Evolutionary conservation across 1,140 invertebrate species (phyloP), one percentile per base, ranked within the genome.

Genomic region (Lamellibrachia luymesi): DNA sequence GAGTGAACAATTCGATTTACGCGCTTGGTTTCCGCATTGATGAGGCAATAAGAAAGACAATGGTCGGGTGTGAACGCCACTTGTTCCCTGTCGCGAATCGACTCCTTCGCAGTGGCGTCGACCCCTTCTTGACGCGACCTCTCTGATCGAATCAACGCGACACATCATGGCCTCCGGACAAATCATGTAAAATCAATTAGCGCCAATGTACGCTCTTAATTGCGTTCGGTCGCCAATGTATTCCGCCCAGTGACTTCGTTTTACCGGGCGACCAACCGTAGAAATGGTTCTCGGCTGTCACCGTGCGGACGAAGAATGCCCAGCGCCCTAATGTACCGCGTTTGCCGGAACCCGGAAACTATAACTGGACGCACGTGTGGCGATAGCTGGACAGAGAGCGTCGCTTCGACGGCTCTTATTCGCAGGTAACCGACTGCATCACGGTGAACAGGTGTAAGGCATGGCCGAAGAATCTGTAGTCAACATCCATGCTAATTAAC

Each of bases 111-210:
- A 6, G 13, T 56, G 52, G 52, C 52, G 52, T 6, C 52, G 52
- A 56, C 64, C 64, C 2, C 25, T 2, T 80, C 64, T 8, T 8
- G 8, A 22, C 64, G 64, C 64, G 13, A 80, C 64, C 64, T 22
- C 25, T 22, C 64, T 80, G 64, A 80, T 80, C 64, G 64, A 80
- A 80, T 80, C 64, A 80, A 22, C 64, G 64, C 64, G 64, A 80
- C 64, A 80, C 64, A 22, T 80, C 64, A 80, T 8, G 13, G 64
- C 64, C 64, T 80, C 64, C 64, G 25, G 64, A 80, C 64, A 80
- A 80, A 80, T 80, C 64, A 80, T 80, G 64, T 80, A 80, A 22
- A 80, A 80, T 80, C 64, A 80, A 80, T 80, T 80, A 80, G 64
- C 64, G 64, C 64, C 64, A 80, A 22, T 80, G 64, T 80, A 80